Conservation (phyloP, 2,888 invertebrate species). For the Orthosia gracilis region DNA sequence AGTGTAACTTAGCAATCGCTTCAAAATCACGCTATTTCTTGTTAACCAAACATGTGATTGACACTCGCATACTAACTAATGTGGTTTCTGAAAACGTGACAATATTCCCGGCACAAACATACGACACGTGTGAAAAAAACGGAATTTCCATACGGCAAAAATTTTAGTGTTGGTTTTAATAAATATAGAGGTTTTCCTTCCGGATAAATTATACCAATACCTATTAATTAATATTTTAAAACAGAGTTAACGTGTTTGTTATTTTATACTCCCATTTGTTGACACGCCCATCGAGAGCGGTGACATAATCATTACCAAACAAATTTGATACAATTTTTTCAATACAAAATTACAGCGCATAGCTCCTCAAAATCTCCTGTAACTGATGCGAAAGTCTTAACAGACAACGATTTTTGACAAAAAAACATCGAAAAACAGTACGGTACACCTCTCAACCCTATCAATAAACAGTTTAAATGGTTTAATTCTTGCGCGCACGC, state of each 20-base stretch:
- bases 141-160: constrained; percentile 37
- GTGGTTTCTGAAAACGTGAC: constrained; percentile 13
- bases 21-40: background rate
- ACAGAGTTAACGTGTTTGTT: background rate
- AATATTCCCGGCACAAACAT: constrained; percentile 20
- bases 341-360: background rate
- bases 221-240: constrained; percentile 17
- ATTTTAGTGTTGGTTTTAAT: background rate
- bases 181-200: constrained; percentile 44
- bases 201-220: constrained; percentile 4
- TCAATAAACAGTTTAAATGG: constrained; percentile 79
- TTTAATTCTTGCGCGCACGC: constrained; percentile 85
- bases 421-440: constrained; percentile 38
- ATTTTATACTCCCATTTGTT: constrained; percentile 13
- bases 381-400: too few relatives aligned
- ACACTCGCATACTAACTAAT: constrained; percentile 22
- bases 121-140: constrained; percentile 2
- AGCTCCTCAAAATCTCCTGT: background rate
- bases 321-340: background rate
- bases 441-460: constrained; percentile 78
- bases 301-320: constrained; percentile 7
- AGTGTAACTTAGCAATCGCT: background rate
- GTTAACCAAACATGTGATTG: constrained; percentile 4
- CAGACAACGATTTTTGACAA: background rate
- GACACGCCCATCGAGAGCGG: constrained; percentile 51